Evolutionary conservation across 2,888 invertebrate genomes (phyloP).

Genomic region (Pammene fasciana): DNA sequence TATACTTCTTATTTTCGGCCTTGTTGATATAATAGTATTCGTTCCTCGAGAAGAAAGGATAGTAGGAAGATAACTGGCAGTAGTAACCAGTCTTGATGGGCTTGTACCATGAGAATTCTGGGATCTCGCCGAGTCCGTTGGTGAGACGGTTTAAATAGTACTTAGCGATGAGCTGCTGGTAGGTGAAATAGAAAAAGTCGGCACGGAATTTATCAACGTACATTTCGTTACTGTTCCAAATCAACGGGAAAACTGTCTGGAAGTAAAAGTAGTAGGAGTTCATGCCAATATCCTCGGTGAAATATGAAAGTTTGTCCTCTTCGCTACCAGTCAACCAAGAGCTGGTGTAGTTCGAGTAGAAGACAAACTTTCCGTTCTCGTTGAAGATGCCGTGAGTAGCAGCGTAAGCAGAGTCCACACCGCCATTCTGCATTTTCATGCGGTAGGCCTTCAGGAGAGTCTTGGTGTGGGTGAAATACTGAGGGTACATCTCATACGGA

Average conservation of each 20-base stretch:
- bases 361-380: conserved; percentile 63
- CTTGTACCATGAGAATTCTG: conserved; percentile 86
- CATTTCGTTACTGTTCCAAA: not conserved
- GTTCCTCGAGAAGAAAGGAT: conserved; percentile 83
- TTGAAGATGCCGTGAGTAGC: conserved; percentile 72
- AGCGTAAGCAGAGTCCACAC: conserved; percentile 6
- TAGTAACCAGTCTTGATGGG: conserved; percentile 75
- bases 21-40: conserved; percentile 83
- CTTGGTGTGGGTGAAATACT: conserved; percentile 16
- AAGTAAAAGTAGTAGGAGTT: conserved; percentile 72
- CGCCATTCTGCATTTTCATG: conserved; percentile 14
- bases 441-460: conserved; percentile 25
- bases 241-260: not conserved
- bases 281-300: conserved; percentile 74
- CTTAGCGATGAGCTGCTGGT: conserved; percentile 87
- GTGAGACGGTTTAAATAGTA: conserved; percentile 88
- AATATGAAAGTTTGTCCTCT: conserved; percentile 20
- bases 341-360: conserved; percentile 18
- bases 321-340: conserved; percentile 18
- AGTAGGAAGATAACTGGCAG: conserved; percentile 51
- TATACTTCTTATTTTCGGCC: conserved; percentile 74
- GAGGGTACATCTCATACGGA: conserved; percentile 65
- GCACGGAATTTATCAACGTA: conserved; percentile 75
- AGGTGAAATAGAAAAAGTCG: conserved; percentile 85
- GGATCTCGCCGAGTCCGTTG: conserved; percentile 84